Conservation (phyloP, 92 coral and sea anemone species). For the Porites rus region DNA sequence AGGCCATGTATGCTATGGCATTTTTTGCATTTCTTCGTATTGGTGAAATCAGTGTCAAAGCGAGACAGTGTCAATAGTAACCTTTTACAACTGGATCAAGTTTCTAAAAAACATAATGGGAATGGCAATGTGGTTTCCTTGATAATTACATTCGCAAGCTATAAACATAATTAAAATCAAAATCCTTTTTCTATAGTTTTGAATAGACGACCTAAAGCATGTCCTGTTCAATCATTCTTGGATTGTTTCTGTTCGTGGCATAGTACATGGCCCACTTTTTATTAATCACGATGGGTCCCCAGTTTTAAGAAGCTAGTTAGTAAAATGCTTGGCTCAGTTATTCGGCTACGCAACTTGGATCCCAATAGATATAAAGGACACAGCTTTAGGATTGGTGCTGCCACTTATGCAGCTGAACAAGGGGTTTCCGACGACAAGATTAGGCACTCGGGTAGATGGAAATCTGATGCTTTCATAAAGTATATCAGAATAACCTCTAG, state of each 20-base stretch:
- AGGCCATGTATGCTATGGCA: slow-evolving; percentile 19
- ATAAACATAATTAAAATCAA: slow-evolving; percentile 39
- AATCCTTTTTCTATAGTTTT: slow-evolving; percentile 12
- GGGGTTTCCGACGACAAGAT: background rate
- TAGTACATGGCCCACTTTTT: slow-evolving; percentile 39
- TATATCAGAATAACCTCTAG: slow-evolving; percentile 9
- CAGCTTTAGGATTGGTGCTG: slow-evolving; percentile 66
- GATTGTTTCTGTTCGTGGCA: slow-evolving; percentile 4
- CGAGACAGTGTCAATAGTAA: background rate
- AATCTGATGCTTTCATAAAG: slow-evolving; percentile 2
- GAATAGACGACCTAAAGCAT: slow-evolving; percentile 22
- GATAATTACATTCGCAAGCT: slow-evolving; percentile 24
- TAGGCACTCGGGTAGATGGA: too few relatives aligned
- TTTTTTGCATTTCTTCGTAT: slow-evolving; percentile 16
- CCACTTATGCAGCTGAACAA: slow-evolving; percentile 59
- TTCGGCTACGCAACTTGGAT: slow-evolving; percentile 33
- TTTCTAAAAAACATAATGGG: background rate
- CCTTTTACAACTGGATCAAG: slow-evolving; percentile 1
- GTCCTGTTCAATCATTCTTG: slow-evolving; percentile 43
- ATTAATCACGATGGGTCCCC: slow-evolving; percentile 23
- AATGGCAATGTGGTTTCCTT: slow-evolving; percentile 7
- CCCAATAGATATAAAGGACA: slow-evolving; percentile 44
- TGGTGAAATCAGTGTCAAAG: background rate
- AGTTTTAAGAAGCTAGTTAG: slow-evolving; percentile 10
- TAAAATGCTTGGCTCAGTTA: background rate